phyloP scores from a whole-genome alignment of 2,888 invertebrate genomes.

The Vanessa cardui region DNA sequence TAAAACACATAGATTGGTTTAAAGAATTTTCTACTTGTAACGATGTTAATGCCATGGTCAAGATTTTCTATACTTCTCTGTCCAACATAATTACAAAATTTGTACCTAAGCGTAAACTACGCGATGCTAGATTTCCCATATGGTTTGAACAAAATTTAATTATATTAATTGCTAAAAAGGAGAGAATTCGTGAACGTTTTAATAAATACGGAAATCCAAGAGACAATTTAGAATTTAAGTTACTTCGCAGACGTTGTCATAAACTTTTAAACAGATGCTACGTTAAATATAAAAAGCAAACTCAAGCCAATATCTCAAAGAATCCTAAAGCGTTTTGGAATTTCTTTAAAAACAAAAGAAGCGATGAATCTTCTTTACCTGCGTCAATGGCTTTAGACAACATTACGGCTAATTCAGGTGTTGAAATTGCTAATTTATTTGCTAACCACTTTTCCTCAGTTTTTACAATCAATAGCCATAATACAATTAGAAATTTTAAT shows the following conservation, averaged over 20 bases:
- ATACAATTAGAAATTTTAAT: not conserved
- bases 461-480: not conserved
- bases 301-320: no score
- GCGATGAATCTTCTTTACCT: constrained; percentile 4
- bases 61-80: constrained; percentile 3
- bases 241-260: constrained; percentile 8
- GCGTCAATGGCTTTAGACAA: not conserved
- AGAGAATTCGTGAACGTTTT: not conserved
- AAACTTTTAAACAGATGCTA: not conserved
- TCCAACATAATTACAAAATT: not conserved
- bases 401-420: not conserved
- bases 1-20: not conserved
- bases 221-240: constrained; percentile 15
- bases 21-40: not conserved
- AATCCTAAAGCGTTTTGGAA: constrained; percentile 12
- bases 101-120: constrained; percentile 10
- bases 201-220: constrained; percentile 17
- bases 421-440: constrained; percentile 19
- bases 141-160: no score
- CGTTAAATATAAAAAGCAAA: no score
- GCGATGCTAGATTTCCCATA: not conserved
- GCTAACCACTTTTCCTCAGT: constrained; percentile 14
- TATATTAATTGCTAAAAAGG: no score
- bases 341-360: not conserved
- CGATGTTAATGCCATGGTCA: constrained; percentile 15